Evolutionary conservation across 2,113 vertebrate species (phyloP).

Genomic region (Ia io): DNA sequence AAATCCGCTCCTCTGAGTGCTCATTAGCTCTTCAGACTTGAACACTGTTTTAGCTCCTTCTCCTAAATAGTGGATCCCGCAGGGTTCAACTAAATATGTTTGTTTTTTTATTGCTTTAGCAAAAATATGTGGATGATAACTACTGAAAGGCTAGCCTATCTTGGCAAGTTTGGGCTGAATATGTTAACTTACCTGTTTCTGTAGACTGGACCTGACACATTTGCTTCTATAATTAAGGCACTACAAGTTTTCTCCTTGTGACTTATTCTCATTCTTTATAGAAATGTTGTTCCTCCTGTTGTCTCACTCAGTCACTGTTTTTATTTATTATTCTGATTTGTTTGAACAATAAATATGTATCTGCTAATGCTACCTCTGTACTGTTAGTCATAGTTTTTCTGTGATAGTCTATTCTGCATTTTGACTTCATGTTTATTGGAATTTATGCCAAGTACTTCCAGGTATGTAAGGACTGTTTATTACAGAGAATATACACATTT

Average conservation of each 20-base stretch:
- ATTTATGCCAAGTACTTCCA: background rate
- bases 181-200: conserved; percentile 3
- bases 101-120: background rate
- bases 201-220: background rate
- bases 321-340: background rate
- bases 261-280: background rate
- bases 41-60: background rate
- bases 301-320: background rate
- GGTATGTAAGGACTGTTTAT: background rate
- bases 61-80: background rate
- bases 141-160: background rate
- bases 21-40: conserved; percentile 45
- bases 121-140: background rate
- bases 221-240: background rate
- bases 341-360: background rate
- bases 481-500: background rate
- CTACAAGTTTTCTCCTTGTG: background rate
- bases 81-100: background rate
- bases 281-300: background rate
- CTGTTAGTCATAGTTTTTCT: background rate
- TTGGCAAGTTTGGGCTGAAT: background rate
- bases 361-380: background rate
- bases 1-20: background rate
- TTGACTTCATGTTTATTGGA: background rate
- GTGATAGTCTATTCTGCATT: background rate